Conservation (phyloP, 2,113 vertebrate genomes). For the Macquaria australasica region DNA sequence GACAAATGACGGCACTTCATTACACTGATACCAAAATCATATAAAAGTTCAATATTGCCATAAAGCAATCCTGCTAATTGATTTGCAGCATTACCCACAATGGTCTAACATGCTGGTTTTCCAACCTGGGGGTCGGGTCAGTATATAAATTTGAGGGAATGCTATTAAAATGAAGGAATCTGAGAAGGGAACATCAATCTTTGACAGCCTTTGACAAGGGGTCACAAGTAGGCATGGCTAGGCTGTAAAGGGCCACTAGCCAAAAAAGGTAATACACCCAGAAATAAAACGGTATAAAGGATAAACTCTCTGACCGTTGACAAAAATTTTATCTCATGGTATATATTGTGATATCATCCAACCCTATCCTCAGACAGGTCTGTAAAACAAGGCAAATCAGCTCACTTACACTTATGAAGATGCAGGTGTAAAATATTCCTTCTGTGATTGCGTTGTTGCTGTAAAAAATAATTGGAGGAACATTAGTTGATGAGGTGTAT, state of each 20-base stretch:
- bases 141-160: no score
- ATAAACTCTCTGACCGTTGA: neutral
- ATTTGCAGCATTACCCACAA: no score
- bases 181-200: neutral
- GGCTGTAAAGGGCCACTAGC: neutral
- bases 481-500: conserved; percentile 82
- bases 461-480: conserved; percentile 70
- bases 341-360: neutral
- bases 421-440: conserved; percentile 51
- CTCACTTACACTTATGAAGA: neutral
- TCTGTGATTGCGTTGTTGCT: conserved; percentile 54
- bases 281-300: neutral
- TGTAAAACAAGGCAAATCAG: conserved; percentile 20
- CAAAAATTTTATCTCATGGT: neutral
- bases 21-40: no score
- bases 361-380: neutral
- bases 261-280: neutral
- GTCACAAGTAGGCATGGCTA: neutral
- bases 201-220: neutral
- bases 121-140: no score
- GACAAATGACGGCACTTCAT: no score
- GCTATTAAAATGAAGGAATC: neutral
- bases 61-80: no score
- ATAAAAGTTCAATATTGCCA: no score
- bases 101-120: no score